These are phyloP conservation scores for Cheirogaleus major DNA, from an alignment of 2,797 vertebrate species.

Conservation along the genomic window DNA sequence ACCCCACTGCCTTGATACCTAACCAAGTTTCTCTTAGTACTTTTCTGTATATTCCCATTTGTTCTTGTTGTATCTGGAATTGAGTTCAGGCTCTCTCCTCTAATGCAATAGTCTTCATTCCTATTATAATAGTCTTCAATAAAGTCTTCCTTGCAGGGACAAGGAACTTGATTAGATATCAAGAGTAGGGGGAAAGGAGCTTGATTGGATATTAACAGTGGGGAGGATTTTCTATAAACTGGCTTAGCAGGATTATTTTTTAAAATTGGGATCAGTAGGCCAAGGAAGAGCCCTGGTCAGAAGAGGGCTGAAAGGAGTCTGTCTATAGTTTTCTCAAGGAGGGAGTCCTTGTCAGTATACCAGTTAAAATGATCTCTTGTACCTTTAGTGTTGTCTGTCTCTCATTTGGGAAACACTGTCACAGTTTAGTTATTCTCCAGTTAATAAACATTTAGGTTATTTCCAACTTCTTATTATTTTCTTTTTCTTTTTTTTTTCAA, in stretches of 20 bases:
- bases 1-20: not conserved
- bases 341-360: not conserved
- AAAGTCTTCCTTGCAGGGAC: not conserved
- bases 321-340: not conserved
- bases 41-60: not conserved
- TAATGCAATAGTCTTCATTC: not conserved
- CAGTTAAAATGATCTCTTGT: not conserved
- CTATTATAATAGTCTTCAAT: not conserved
- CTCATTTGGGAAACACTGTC: not conserved
- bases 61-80: not conserved
- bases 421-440: not conserved
- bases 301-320: not conserved
- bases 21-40: not conserved
- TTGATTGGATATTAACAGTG: not conserved
- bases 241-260: not conserved
- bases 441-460: not conserved
- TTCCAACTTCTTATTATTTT: not conserved
- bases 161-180: not conserved
- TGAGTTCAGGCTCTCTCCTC: not conserved
- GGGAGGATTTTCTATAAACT: not conserved
- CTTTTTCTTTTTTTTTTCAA: not conserved
- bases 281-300: not conserved
- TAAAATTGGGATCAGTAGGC: not conserved
- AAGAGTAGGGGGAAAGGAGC: not conserved
- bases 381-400: not conserved